Evolutionary conservation across 1,140 invertebrate species (phyloP).

Genomic region (Bombus terrestris): DNA sequence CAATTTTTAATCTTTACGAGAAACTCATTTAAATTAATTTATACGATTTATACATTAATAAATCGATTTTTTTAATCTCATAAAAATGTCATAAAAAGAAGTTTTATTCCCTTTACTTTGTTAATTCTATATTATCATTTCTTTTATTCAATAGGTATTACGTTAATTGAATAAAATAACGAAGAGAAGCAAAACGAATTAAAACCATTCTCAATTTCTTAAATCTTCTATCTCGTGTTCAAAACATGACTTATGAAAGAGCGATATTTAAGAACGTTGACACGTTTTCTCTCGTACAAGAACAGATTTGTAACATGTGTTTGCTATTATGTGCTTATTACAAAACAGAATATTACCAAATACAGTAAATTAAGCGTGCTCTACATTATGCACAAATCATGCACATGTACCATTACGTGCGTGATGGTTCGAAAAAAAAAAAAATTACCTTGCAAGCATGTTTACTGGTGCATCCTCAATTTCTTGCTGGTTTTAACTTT

Average conservation of each 20-base stretch:
- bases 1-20: not conserved
- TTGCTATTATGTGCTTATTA: not conserved
- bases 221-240: not conserved
- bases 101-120: not conserved
- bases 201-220: not conserved
- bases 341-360: slow-evolving; percentile 8
- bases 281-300: not conserved
- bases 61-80: not conserved
- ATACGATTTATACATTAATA: not conserved
- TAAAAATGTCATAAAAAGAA: not conserved
- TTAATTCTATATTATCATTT: not conserved
- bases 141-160: not conserved
- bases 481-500: not conserved
- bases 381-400: not conserved
- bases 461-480: not conserved
- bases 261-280: too few relatives aligned
- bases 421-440: not conserved
- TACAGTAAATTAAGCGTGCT: not conserved
- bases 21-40: not conserved
- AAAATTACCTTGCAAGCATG: not conserved
- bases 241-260: not conserved
- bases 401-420: too few relatives aligned
- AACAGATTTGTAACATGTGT: not conserved
- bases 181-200: not conserved
- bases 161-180: not conserved